Percentiles rank a stretch among this genome's conserved stretches.
Evolutionary conservation across 2,113 vertebrate species (phyloP).

Genomic region (Excalfactoria chinensis): DNA sequence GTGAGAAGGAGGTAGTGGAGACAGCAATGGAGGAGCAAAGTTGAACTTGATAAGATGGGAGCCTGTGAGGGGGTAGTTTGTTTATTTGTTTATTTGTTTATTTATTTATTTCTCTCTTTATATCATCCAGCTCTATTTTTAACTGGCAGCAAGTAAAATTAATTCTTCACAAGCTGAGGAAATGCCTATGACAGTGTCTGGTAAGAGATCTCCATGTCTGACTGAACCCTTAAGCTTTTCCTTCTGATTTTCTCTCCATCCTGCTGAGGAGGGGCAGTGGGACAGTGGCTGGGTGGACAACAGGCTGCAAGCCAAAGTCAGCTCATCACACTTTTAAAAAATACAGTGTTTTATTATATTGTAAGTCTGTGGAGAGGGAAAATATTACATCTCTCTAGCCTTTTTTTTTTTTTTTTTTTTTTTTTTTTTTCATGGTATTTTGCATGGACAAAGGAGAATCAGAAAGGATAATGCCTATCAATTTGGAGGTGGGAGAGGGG

Average conservation of each 20-base stretch:
- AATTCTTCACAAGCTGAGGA: not conserved
- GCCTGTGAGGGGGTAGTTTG: too few relatives aligned
- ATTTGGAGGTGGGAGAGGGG: not conserved
- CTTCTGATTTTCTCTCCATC: not conserved
- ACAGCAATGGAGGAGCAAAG: not conserved
- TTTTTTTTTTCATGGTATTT: not conserved
- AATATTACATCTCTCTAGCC: not conserved
- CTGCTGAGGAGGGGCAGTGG: not conserved
- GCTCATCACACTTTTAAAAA: not conserved
- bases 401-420: too few relatives aligned
- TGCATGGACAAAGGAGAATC: not conserved
- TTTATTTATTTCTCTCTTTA: not conserved
- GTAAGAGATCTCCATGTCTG: not conserved
- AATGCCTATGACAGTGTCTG: not conserved
- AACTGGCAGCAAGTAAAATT: not conserved
- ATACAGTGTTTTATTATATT: not conserved
- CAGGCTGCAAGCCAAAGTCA: not conserved
- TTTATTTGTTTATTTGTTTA: not conserved
- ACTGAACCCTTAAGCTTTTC: not conserved
- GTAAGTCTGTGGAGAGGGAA: not conserved
- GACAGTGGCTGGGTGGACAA: too few relatives aligned
- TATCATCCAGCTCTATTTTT: not conserved
- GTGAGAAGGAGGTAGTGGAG: not conserved
- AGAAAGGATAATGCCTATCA: not conserved
- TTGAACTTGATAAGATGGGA: not conserved